phyloP scores from a whole-genome alignment of 2,113 vertebrate genomes.

The Chelonoidis abingdonii region DNA sequence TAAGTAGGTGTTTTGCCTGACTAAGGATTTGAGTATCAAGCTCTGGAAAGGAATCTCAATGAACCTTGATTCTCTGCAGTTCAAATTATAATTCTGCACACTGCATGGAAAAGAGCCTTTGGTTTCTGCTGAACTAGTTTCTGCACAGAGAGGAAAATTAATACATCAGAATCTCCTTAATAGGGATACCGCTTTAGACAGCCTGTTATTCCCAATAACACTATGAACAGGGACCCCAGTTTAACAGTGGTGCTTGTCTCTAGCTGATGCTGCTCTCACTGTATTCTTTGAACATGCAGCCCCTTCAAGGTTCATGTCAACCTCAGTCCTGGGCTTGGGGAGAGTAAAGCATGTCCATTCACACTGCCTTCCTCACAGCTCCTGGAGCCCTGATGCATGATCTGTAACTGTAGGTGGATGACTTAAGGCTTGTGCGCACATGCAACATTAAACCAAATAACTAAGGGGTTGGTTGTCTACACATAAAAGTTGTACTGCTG shows the following conservation, averaged over 20 bases:
- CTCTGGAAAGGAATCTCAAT: neutral
- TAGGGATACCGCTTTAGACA: neutral
- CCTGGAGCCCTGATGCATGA: no score
- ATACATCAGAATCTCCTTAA: neutral
- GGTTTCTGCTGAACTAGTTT: neutral
- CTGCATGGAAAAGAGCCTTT: neutral
- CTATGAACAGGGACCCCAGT: slow-evolving; percentile 10
- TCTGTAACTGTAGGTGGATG: no score
- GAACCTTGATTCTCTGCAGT: neutral
- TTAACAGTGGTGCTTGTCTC: neutral
- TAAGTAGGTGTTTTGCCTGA: neutral
- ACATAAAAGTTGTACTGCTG: neutral
- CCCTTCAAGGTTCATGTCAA: neutral
- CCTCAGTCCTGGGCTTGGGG: neutral
- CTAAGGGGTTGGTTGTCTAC: no score
- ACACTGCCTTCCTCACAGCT: neutral
- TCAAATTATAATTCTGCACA: neutral
- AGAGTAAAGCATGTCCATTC: neutral
- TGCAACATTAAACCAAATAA: neutral
- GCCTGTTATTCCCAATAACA: neutral
- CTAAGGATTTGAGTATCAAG: neutral
- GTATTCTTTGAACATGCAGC: neutral
- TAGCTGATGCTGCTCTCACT: neutral
- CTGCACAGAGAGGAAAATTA: neutral
- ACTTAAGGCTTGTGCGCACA: no score